Evolutionary conservation across 2,797 vertebrate genomes (phyloP).

Genomic region (Miichthys miiuy): DNA sequence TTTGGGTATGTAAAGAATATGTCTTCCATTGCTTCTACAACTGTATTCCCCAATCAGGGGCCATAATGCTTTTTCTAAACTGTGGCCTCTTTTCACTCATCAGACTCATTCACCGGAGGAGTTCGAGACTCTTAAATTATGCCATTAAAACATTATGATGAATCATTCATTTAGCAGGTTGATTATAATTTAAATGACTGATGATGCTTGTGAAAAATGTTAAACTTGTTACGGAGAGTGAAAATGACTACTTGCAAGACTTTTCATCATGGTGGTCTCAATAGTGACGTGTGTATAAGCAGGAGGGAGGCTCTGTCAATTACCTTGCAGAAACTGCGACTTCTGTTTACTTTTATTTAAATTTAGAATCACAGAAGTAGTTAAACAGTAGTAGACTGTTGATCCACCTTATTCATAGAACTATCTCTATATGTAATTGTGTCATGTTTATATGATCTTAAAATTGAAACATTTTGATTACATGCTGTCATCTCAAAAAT

Average conservation of each 20-base stretch:
- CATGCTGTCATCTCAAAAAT: neutral
- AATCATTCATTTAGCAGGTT: slow-evolving; percentile 61
- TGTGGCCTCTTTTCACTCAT: slow-evolving; percentile 26
- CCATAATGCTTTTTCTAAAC: slow-evolving; percentile 18
- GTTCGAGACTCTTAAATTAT: slow-evolving; percentile 48
- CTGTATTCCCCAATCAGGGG: slow-evolving; percentile 10
- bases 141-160: slow-evolving; percentile 65
- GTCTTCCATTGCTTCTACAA: slow-evolving; percentile 13
- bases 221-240: slow-evolving; percentile 35
- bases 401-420: neutral
- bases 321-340: neutral
- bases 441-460: neutral
- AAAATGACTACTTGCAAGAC: slow-evolving; percentile 33
- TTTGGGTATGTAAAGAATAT: slow-evolving; percentile 10
- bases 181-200: slow-evolving; percentile 68
- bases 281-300: neutral
- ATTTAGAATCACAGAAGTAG: neutral
- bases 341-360: neutral
- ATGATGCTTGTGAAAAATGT: slow-evolving; percentile 49
- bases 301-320: neutral
- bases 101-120: slow-evolving; percentile 50
- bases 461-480: neutral
- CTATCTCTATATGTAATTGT: neutral
- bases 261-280: slow-evolving; percentile 7
- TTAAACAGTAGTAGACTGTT: neutral